Conservation (phyloP, 1,140 invertebrate species). For the Drosophila ambigua region DNA sequence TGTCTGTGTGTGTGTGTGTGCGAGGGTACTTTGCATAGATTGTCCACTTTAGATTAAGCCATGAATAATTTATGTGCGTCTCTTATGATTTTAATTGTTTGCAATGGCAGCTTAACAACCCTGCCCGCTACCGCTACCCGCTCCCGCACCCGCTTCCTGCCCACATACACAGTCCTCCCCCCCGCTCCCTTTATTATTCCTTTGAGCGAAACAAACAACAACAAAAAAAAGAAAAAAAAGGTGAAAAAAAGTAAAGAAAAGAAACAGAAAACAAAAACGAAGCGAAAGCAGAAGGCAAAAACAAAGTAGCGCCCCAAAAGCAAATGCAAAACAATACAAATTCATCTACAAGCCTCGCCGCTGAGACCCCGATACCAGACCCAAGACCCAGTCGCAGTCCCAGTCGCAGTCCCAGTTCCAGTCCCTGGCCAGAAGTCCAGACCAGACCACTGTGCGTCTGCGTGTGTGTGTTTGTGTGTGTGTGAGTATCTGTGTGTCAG, state of each 20-base stretch:
- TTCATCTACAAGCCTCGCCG: slow-evolving; percentile 62
- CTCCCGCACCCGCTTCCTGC: not conserved
- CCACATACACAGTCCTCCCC: slow-evolving; percentile 2
- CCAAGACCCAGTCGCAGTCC: not conserved
- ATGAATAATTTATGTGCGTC: slow-evolving; percentile 84
- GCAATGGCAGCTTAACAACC: slow-evolving; percentile 82
- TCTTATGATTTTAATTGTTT: slow-evolving; percentile 84
- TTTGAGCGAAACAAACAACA: slow-evolving; percentile 23
- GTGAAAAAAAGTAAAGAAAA: not conserved
- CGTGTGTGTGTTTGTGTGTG: slow-evolving; percentile 11
- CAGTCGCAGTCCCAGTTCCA: no score
- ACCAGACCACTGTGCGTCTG: slow-evolving; percentile 21
- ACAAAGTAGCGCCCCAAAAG: slow-evolving; percentile 79
- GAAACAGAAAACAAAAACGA: slow-evolving; percentile 15
- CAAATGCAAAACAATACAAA: slow-evolving; percentile 82
- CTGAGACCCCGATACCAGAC: no score
- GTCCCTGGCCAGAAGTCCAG: slow-evolving; percentile 1
- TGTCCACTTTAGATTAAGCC: slow-evolving; percentile 83
- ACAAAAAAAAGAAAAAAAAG: not conserved
- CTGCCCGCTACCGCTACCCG: slow-evolving; percentile 19
- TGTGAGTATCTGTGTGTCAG: slow-evolving; percentile 42
- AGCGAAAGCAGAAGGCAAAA: slow-evolving; percentile 47
- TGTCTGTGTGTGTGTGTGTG: slow-evolving; percentile 14
- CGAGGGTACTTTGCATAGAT: slow-evolving; percentile 76
- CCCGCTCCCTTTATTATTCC: slow-evolving; percentile 17